Base-by-base conservation (phyloP, 2,113 vertebrate genomes). In the Seriola quinqueradiata region DNA sequence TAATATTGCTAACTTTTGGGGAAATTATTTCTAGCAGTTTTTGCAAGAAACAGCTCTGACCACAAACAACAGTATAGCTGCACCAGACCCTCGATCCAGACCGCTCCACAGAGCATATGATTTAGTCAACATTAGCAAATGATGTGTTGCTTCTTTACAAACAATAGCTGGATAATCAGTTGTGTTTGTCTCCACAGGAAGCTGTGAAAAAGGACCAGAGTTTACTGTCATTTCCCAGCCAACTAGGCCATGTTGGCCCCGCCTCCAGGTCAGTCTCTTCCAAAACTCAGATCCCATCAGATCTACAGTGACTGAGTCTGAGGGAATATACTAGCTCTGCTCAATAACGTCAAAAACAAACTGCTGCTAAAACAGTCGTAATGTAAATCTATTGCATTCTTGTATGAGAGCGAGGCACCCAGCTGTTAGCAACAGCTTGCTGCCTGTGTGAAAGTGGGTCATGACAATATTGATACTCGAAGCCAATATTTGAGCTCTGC, bases 121-220 rank as follows among this genome's bases (percentile, higher is more conserved):
- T 89, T 87, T 85, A 60, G 38, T 76, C 79, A 90, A 68, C 64
- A 71, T 77, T 89, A 23, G 16, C 63, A 82, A 89, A 91, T 84
- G 34, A 80, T 16, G 13, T 74, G 77, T 71, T 69, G 69, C 50
- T 82, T 81, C 48, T 76, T 86, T 68, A 69, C 38, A 90, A 86
- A 94, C 93, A 91, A 92, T 92, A 61, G 86, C 80, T 89, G 76
- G 59, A 90, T 89, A 93, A 91, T 84, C 77, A 87, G 78, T 90
- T 89, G 82, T 87, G 66, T 90, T 89, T 82, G 70, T 87, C 89
- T 90, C 88, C 77, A 38, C 92, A 96, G 96, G 96, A 96, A 93
- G 96, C 93, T 79, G 93, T 95, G 85, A 96, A 96, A 90, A 96
- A 95, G 84, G 94, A 96, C 81, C 92, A 95, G 90, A 93, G 93